phyloP scores from a whole-genome alignment of 2,888 invertebrate genomes.

The Drosophila siamana region DNA sequence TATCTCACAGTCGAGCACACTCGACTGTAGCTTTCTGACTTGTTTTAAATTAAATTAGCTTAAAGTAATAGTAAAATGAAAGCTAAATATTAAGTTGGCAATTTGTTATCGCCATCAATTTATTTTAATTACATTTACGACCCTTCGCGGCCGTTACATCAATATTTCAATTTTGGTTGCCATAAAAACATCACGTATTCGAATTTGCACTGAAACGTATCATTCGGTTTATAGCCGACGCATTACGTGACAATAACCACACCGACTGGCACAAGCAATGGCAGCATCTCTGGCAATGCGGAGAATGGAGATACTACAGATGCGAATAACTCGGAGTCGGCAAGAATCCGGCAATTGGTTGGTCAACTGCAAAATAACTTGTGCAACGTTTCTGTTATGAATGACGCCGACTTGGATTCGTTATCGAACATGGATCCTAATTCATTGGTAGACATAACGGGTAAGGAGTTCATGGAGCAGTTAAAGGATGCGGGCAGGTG shows the following conservation, averaged over 20 bases:
- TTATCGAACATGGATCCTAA: constrained; percentile 96
- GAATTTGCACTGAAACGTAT: constrained; percentile 5
- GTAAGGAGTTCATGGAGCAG: constrained; percentile 88
- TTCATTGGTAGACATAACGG: constrained; percentile 92
- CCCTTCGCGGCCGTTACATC: not conserved
- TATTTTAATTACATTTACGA: constrained; percentile 20
- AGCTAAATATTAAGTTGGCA: too few relatives aligned
- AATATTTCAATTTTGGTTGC: constrained; percentile 29
- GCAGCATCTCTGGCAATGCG: constrained; percentile 50
- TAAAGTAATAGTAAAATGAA: too few relatives aligned
- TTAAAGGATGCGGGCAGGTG: constrained; percentile 92
- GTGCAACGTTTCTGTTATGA: constrained; percentile 93
- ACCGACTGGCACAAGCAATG: constrained; percentile 86
- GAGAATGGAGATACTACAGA: constrained; percentile 81
- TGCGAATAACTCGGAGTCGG: constrained; percentile 82
- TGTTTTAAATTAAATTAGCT: too few relatives aligned
- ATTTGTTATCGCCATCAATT: not conserved
- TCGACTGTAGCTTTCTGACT: too few relatives aligned
- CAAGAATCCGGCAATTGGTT: constrained; percentile 90
- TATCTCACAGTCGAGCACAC: too few relatives aligned
- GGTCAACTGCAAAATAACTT: constrained; percentile 92
- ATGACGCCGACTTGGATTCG: constrained; percentile 93
- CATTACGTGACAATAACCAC: constrained; percentile 85
- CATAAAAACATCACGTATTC: constrained; percentile 27
- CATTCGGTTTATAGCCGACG: constrained; percentile 81